phyloP scores from a whole-genome alignment of 2,797 vertebrate species.

The Psittacula derbiana region DNA sequence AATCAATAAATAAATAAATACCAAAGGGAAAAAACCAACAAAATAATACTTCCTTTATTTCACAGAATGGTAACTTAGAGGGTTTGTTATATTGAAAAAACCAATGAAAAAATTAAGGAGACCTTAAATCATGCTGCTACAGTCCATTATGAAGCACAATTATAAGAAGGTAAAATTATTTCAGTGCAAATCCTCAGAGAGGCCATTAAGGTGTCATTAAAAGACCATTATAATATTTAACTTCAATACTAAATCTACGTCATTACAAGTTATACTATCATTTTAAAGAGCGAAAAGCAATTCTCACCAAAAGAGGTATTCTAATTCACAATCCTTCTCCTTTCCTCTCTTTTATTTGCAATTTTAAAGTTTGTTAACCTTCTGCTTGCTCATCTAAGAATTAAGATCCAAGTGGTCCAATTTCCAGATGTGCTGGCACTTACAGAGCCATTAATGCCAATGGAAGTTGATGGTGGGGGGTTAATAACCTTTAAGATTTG shows the following conservation, averaged over 20 bases:
- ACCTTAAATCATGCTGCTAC: background rate
- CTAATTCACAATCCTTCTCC: background rate
- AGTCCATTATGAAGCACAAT: background rate
- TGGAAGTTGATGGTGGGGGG: background rate
- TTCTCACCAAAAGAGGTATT: background rate
- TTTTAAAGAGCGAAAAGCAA: conserved; percentile 6
- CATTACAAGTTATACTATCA: conserved; percentile 1
- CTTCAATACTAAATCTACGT: conserved; percentile 11
- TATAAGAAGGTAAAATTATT: conserved; percentile 34
- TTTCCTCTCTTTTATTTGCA: background rate
- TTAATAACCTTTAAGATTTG: background rate
- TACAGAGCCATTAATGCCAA: background rate
- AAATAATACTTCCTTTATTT: background rate
- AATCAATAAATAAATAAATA: background rate
- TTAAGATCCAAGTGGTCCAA: background rate
- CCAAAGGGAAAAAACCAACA: background rate
- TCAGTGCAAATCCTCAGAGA: conserved; percentile 14
- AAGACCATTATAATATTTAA: conserved; percentile 32
- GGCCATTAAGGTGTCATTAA: conserved; percentile 53
- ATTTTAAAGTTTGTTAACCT: background rate
- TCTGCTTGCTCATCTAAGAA: background rate
- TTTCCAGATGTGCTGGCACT: background rate
- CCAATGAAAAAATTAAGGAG: background rate
- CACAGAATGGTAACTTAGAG: background rate
- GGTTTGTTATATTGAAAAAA: background rate